Evolutionary conservation across 2,888 invertebrate genomes (phyloP).

Genomic region (Chymomyza amoena): DNA sequence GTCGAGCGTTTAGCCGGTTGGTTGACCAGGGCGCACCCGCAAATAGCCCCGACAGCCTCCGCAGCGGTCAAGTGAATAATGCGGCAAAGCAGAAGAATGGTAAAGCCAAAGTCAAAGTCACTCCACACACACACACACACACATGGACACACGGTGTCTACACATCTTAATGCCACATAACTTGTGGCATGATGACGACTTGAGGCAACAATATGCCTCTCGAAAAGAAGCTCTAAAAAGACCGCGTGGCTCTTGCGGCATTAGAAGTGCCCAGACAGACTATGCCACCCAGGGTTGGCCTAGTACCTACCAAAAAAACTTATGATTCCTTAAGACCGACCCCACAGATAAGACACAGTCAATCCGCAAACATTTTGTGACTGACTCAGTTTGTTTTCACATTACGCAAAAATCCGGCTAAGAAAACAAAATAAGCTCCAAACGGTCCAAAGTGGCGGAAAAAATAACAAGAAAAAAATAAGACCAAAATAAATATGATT

Average conservation of each 20-base stretch:
- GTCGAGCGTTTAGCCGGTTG: background rate
- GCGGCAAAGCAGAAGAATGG: conserved; percentile 4
- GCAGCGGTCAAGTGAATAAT: conserved; percentile 9
- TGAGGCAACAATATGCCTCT: background rate
- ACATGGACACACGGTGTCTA: no score
- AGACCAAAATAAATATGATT: background rate
- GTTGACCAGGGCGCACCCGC: conserved; percentile 13
- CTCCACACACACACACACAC: background rate
- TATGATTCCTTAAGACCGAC: background rate
- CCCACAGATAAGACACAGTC: background rate
- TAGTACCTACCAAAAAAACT: background rate
- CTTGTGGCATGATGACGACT: background rate
- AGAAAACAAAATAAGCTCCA: background rate
- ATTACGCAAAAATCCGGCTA: background rate
- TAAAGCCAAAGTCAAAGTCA: conserved; percentile 4
- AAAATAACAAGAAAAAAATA: background rate
- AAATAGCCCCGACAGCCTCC: background rate
- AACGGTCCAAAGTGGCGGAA: background rate
- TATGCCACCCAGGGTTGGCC: background rate
- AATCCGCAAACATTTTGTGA: background rate
- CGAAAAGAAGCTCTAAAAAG: no score
- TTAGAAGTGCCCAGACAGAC: background rate
- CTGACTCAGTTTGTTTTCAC: no score
- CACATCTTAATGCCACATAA: background rate
- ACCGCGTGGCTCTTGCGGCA: background rate